Base-by-base conservation (phyloP, 2,888 invertebrate species). In the Anaspis maculata region DNA sequence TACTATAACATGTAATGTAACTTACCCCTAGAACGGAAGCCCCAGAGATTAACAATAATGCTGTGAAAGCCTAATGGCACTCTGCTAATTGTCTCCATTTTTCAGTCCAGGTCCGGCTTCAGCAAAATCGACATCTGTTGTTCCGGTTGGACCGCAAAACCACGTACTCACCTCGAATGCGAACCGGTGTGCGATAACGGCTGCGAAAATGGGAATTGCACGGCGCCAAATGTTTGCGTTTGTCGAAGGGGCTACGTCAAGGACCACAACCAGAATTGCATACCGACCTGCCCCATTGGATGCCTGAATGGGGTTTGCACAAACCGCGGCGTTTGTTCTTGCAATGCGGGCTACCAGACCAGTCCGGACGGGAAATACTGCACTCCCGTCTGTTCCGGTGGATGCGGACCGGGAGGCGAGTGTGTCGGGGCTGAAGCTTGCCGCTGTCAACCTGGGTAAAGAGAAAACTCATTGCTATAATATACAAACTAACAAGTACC, bases 51-150 rank as follows among this genome's bases (percentile, higher is more conserved):
- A n/a, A n/a, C n/a, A n/a, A n/a, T n/a, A n/a, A n/a, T n/a, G n/a
- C n/a, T n/a, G n/a, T n/a, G n/a, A n/a, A n/a, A n/a, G n/a, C n/a
- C n/a, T n/a, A n/a, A n/a, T 19, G 19, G 19, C 9, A 6, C 19
- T 19, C 5, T 9, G 5, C 19, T 19, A 19, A 19, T 19, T 6
- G 9, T 24, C 9, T 24, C 24, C 24, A 10, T 30, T 24, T 58
- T 60, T 38, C 61, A 77, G 77, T 71, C 80, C 1, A 67, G 71
- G 1, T 63, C 77, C 3, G 72, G 75, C 13, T 69, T 76, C 49
- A 81, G 79, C 52, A 73, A 72, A 39, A 76, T 82, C 46, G 69
- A 77, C 41, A 70, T 77, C 13, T 86, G 86, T 55, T 86, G 86
- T 54, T 71, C 74, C 1, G 85, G 84, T 10, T 85, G 78, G 61